Evolutionary conservation across 2,113 vertebrate species (phyloP), one percentile per base, ranked within the genome.

Genomic region (Uropsilus gracilis): DNA sequence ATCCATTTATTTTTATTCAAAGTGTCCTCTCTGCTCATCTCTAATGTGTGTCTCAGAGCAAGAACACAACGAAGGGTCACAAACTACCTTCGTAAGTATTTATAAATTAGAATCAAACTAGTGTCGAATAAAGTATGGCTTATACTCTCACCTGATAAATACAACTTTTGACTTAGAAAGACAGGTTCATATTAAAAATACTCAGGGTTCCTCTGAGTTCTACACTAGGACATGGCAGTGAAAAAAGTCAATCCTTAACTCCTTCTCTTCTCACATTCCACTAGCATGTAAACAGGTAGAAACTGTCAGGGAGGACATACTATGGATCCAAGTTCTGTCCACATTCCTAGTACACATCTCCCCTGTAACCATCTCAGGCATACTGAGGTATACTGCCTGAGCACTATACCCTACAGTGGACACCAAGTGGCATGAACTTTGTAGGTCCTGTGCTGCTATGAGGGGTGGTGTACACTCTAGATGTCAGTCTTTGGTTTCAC

Each of bases 121-220:
- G 34, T 20, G 37, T 32, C 73, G 42, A 84, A 55, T 82, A 64
- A 82, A 78, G 61, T n/a, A n/a, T 61, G 57, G 17, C 12, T 64
- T 71, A 10, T 42, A 59, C 11, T 39, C n/a, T 39, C 87, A 63
- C 6, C 57, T 63, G 12, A 82, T 34, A 76, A 72, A 86, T 46
- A 63, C 18, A 55, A 3, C 59, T 69, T 53, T 63, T 85, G 87
- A 78, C 28, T n/a, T 75, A 26, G 32, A 76, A 93, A 20, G 8
- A 75, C 3, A 76, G n/a, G 73, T 77, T 94, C 28, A 89, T 66
- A 82, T 42, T 46, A 30, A 89, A 89, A 86, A 86, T 17, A 34
- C 34, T 55, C 53, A 55, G 53, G 50, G 53, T 55, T 44, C 39
- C 34, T 71, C 14, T 13, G 57, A 59, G 20, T 48, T 48, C 28